Percentiles rank a stretch among this genome's conserved stretches.
Conservation (phyloP, 2,113 vertebrate genomes). For the Hucho hucho region DNA sequence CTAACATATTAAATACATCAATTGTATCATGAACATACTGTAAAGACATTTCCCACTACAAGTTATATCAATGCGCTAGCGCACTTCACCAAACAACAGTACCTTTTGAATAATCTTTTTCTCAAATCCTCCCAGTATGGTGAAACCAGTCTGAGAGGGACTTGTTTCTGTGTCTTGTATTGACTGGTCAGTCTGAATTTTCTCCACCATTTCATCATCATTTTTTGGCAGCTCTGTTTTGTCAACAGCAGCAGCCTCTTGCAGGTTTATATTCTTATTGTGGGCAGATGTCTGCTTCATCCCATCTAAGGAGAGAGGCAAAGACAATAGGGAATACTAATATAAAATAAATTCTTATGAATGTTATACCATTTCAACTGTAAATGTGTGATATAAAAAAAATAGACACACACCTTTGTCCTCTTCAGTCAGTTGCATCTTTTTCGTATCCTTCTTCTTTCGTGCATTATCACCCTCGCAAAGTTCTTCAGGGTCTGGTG, state of each 20-base stretch:
- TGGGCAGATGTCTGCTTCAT: not conserved
- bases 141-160: constrained; percentile 45
- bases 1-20: constrained; percentile 54
- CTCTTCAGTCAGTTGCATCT: not conserved
- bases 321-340: too few species aligned
- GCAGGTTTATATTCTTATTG: not conserved
- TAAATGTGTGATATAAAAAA: not conserved
- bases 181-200: not conserved
- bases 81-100: not conserved
- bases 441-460: not conserved
- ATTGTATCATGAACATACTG: not conserved
- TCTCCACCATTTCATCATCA: not conserved
- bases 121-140: constrained; percentile 77
- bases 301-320: not conserved
- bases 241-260: not conserved
- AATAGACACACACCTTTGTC: not conserved
- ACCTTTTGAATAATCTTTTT: constrained; percentile 75
- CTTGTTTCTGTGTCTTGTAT: constrained; percentile 23
- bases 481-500: not conserved
- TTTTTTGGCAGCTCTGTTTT: not conserved
- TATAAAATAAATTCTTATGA: too few species aligned
- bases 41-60: too few species aligned
- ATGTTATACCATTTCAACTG: too few species aligned
- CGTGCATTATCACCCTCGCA: constrained; percentile 11
- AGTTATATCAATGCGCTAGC: not conserved